Conservation (phyloP, 2,797 vertebrate genomes). For the Neomorphus geoffroyi region DNA sequence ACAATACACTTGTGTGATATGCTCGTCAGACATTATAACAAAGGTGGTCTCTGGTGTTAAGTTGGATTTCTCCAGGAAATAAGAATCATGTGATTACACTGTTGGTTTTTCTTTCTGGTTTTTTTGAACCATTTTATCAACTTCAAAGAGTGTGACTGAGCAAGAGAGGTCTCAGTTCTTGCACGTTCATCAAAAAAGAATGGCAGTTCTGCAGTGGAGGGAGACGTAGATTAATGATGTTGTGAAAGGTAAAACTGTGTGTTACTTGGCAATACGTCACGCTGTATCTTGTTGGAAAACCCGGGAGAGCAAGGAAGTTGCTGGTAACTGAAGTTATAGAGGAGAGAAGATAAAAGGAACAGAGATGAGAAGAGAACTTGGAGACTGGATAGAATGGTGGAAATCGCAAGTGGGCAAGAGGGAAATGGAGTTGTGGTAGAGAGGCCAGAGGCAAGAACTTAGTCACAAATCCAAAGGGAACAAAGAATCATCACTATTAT, state of each 20-base stretch:
- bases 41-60: background rate
- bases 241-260: background rate
- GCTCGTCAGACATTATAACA: background rate
- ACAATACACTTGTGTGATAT: background rate
- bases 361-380: background rate
- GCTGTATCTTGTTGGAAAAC: background rate
- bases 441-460: background rate
- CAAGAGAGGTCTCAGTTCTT: background rate
- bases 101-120: background rate
- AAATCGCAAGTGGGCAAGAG: background rate
- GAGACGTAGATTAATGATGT: background rate
- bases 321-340: background rate
- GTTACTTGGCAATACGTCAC: background rate
- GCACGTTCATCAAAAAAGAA: background rate
- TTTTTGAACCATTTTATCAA: background rate
- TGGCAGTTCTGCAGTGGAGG: background rate
- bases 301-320: background rate
- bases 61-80: background rate
- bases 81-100: background rate
- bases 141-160: background rate
- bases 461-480: background rate
- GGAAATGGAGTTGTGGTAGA: background rate
- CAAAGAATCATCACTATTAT: background rate
- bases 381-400: background rate
- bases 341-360: background rate